phyloP scores from a whole-genome alignment of 2,888 invertebrate genomes.

The Oscheius sp. region DNA sequence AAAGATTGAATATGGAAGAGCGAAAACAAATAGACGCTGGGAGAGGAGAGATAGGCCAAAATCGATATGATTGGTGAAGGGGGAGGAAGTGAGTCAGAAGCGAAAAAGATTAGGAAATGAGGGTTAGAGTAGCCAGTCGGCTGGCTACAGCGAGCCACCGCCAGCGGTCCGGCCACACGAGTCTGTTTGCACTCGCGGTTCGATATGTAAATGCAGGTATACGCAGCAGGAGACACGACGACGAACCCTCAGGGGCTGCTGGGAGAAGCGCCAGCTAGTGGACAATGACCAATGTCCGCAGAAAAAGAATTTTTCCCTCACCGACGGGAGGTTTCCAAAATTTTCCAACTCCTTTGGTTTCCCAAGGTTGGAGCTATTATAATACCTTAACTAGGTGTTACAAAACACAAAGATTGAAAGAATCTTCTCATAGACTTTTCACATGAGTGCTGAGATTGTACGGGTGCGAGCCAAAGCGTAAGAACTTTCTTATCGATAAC shows the following conservation, averaged over 20 bases:
- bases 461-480: too few species aligned
- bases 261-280: neutral
- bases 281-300: neutral
- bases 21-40: neutral
- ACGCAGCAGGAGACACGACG: constrained; percentile 25
- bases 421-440: too few species aligned
- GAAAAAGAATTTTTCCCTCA: neutral
- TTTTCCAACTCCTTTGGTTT: too few species aligned
- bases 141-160: constrained; percentile 24
- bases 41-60: neutral
- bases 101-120: constrained; percentile 1
- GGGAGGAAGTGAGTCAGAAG: neutral
- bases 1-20: neutral
- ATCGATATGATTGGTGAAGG: constrained; percentile 3
- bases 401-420: too few species aligned
- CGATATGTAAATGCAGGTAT: constrained; percentile 29
- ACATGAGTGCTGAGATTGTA: too few species aligned
- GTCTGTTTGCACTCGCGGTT: constrained; percentile 29
- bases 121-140: constrained; percentile 25
- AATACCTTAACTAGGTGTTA: too few species aligned
- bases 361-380: too few species aligned
- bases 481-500: too few species aligned
- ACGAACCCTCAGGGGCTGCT: too few species aligned
- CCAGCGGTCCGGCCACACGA: constrained; percentile 26
- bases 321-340: neutral